These are phyloP conservation scores for Oreochromis grahami DNA, from an alignment of 2,797 vertebrate species.

Conservation along the genomic window DNA sequence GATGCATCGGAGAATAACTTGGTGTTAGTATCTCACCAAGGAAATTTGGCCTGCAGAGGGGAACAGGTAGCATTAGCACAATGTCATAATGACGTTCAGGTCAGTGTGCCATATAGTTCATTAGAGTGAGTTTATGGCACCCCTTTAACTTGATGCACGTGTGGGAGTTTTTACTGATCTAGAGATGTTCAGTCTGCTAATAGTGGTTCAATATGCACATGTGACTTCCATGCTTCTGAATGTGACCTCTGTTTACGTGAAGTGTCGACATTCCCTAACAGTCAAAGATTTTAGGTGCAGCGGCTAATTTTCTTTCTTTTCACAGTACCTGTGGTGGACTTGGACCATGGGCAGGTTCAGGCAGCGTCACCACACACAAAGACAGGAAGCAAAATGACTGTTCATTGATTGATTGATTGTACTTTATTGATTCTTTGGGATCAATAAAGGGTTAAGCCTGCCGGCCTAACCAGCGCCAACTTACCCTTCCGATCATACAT, in stretches of 20 bases:
- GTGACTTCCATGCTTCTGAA: neutral
- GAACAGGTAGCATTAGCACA: neutral
- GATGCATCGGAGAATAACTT: neutral
- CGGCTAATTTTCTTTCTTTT: neutral
- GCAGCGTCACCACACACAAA: neutral
- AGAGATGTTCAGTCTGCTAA: neutral
- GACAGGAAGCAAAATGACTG: neutral
- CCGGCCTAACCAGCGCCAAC: neutral
- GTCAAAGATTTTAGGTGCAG: neutral
- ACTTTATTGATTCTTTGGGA: rapidly evolving
- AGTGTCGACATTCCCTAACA: neutral
- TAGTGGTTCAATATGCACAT: neutral
- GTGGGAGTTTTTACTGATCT: neutral
- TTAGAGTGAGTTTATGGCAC: neutral
- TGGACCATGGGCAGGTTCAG: neutral
- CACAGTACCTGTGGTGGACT: neutral
- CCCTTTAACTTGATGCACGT: neutral
- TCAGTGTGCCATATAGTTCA: neutral
- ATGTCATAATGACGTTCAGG: neutral
- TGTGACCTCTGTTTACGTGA: neutral
- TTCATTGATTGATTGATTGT: neutral
- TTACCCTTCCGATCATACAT: neutral
- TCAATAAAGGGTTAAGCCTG: neutral
- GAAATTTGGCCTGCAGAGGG: neutral
- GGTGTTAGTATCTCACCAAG: neutral